phyloP scores from a whole-genome alignment of 2,113 vertebrate species.

The Cepphus grylle region DNA sequence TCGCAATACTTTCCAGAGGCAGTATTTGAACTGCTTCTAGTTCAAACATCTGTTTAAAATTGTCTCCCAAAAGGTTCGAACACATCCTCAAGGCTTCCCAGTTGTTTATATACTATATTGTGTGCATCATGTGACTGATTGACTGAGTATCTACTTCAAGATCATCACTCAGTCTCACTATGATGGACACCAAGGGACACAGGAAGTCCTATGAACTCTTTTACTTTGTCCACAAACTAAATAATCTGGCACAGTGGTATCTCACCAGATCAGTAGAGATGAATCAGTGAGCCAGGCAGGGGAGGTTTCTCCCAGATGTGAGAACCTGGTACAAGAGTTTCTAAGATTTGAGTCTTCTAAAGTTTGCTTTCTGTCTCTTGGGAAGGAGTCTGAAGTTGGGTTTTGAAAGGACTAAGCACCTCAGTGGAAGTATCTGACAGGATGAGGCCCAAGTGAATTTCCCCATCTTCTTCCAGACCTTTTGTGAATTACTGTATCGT shows the following conservation, averaged over 20 bases:
- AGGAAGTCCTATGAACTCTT: neutral
- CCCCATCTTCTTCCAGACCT: neutral
- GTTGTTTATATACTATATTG: neutral
- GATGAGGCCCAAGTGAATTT: neutral
- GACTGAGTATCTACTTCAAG: neutral
- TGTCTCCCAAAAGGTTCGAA: neutral
- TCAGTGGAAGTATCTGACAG: neutral
- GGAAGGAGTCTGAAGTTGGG: neutral
- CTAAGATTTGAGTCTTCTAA: neutral
- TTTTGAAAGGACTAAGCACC: neutral
- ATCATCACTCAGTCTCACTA: neutral
- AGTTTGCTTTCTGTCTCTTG: neutral
- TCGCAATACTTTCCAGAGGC: neutral
- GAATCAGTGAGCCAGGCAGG: neutral
- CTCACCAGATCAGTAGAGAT: neutral
- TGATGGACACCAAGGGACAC: neutral
- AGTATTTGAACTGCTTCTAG: neutral
- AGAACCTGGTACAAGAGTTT: neutral
- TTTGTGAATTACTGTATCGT: neutral
- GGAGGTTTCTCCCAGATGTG: neutral
- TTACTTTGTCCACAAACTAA: neutral
- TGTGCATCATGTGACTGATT: fast-evolving
- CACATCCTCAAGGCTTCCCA: neutral
- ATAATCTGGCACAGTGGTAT: neutral
- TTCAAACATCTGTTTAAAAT: neutral